Evolutionary conservation across 2,113 vertebrate genomes (phyloP), one percentile per base, ranked within the genome.

Genomic region (Petrocephalus zakoni): DNA sequence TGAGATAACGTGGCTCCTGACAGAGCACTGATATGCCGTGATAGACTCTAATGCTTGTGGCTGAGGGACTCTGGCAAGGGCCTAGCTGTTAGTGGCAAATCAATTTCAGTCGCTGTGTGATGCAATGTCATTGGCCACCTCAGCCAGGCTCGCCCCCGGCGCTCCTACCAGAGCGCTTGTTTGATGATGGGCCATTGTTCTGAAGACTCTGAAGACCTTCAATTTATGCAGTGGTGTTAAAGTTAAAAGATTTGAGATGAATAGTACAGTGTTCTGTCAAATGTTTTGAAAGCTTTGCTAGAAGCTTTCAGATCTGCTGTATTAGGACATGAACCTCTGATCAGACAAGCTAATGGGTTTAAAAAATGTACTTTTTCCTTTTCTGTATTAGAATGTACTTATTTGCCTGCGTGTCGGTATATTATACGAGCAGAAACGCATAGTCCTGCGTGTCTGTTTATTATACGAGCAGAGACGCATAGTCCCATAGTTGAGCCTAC

Each of bases 31-130:
- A 94, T 95, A 92, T 91, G 90, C 90, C 68, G 91, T 94, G 94
- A 96, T 94, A 94, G 94, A 95, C 93, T 93, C 90, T 94, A 94
- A 95, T 94, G 93, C 91, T 19, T 19, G 47, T 58, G 37, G 58
- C 25, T 68, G 90, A 86, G 86, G 90, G 89, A 34, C n/a, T 84
- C 91, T 91, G 92, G 92, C 93, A 92, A 89, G 85, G 88, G 49
- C 58, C 78, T 87, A 93, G 92, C 92, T 91, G 91, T 92, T 93
- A 93, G 92, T 94, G 93, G 93, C 93, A 94, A 95, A 96, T 95
- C 94, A 94, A 94, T 94, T 93, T 90, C 89, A 89, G 89, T 89
- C 87, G 85, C 88, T 88, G 88, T n/a, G 88, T 86, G 84, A 61
- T 52, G n/a, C 58, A 2, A 75, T 37, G 56, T 84, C 58, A 42